Evolutionary conservation across 2,113 vertebrate species (phyloP).

Genomic region (Laticauda colubrina): DNA sequence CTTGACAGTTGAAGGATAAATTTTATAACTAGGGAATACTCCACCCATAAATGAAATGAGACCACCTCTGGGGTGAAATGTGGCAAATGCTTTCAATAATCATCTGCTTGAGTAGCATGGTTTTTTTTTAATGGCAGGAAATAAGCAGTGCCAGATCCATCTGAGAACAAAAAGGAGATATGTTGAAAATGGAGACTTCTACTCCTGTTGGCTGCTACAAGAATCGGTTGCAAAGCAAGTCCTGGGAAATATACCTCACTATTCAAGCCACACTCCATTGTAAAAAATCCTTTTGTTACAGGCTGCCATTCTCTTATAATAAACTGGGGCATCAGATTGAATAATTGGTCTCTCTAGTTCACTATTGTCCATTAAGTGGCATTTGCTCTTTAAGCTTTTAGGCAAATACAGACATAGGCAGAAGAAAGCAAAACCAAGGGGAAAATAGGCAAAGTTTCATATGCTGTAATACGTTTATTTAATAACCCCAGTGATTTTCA

Average conservation of each 20-base stretch:
- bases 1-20: constrained; percentile 36
- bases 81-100: constrained; percentile 51
- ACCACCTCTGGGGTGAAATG: constrained; percentile 47
- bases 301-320: background rate
- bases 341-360: background rate
- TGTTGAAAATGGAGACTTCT: background rate
- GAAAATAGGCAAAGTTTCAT: background rate
- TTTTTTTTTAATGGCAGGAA: constrained; percentile 33
- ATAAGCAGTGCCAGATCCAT: constrained; percentile 10
- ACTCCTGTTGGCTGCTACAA: constrained; percentile 11
- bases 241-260: background rate
- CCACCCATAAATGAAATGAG: constrained; percentile 49
- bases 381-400: background rate
- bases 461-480: background rate
- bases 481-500: background rate
- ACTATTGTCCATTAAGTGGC: background rate
- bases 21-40: constrained; percentile 48
- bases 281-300: background rate
- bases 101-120: constrained; percentile 44
- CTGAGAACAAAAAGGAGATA: constrained; percentile 8
- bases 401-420: background rate
- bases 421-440: background rate
- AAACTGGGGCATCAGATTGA: background rate
- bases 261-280: background rate
- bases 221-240: background rate